Conservation (phyloP, 1,140 invertebrate genomes). For the Carposina sasakii region DNA sequence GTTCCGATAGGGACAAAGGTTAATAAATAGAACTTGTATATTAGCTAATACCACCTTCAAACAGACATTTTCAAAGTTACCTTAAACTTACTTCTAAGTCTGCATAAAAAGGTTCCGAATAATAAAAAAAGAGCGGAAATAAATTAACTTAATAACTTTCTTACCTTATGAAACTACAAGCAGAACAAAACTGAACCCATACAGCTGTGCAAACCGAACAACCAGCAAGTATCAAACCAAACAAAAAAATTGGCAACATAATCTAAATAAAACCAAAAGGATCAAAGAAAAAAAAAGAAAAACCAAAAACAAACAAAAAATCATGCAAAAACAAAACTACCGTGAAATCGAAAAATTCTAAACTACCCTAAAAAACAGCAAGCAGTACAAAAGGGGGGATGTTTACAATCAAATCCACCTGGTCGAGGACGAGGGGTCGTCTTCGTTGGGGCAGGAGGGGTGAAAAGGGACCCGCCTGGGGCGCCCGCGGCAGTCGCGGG, state of each 20-base stretch:
- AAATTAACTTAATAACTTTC: background rate
- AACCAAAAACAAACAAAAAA: slow-evolving; percentile 10
- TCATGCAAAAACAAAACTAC: background rate
- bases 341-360: background rate
- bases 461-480: slow-evolving; percentile 51
- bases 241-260: background rate
- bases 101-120: no score
- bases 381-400: slow-evolving; percentile 1
- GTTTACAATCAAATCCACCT: slow-evolving; percentile 25
- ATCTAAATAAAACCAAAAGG: slow-evolving; percentile 5
- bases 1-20: no score
- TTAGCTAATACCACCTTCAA: no score
- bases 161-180: background rate
- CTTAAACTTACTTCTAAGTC: no score
- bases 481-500: slow-evolving; percentile 84
- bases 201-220: background rate
- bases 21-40: no score
- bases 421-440: slow-evolving; percentile 26
- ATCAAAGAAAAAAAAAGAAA: background rate
- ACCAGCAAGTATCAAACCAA: background rate
- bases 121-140: background rate
- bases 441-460: slow-evolving; percentile 47
- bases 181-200: background rate
- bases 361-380: slow-evolving; percentile 1
- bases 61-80: no score